Evolutionary conservation across 2,113 vertebrate genomes (phyloP).

Genomic region (Dromiciops gliroides): DNA sequence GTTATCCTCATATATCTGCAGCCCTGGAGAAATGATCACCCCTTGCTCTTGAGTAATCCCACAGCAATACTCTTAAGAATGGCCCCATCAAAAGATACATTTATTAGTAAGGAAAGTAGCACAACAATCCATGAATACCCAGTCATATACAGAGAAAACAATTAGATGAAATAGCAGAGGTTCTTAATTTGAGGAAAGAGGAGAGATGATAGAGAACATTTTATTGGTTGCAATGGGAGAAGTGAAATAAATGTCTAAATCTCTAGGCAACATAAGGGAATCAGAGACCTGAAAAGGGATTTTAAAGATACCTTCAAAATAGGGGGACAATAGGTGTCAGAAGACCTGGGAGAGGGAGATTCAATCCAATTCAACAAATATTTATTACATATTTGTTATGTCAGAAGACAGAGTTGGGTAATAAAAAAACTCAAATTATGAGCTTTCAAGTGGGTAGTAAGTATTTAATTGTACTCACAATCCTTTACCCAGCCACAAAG

Average conservation of each 20-base stretch:
- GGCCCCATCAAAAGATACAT: background rate
- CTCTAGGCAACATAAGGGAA: background rate
- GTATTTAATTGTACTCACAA: background rate
- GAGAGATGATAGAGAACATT: background rate
- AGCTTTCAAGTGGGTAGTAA: background rate
- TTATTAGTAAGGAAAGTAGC: background rate
- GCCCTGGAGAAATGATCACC: background rate
- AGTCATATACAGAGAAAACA: background rate
- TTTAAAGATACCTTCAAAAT: background rate
- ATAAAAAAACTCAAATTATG: background rate
- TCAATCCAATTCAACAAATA: background rate
- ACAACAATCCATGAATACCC: background rate
- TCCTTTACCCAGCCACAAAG: background rate
- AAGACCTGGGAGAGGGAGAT: background rate
- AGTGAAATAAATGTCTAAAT: background rate
- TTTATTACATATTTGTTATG: background rate
- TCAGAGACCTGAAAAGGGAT: background rate
- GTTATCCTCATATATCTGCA: background rate
- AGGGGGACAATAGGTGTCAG: background rate
- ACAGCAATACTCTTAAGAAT: background rate
- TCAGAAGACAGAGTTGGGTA: background rate
- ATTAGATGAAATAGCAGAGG: background rate
- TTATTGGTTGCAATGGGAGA: background rate
- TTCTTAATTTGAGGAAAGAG: background rate
- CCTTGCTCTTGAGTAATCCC: background rate